Evolutionary conservation across 2,113 vertebrate species (phyloP).

Genomic region (Periophthalmus modestus): DNA sequence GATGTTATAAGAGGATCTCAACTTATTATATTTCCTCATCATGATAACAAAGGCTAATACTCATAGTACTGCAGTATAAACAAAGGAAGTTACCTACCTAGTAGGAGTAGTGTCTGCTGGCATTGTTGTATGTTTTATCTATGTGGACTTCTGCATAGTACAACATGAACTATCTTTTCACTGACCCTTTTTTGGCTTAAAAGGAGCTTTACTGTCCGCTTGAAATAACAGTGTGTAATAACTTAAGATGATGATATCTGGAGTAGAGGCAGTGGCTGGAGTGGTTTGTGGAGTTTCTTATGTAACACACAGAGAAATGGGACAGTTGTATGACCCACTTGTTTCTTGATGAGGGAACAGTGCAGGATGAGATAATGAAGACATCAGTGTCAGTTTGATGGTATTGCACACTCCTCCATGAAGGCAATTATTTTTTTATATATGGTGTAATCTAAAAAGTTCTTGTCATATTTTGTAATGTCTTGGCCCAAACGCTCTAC

Average conservation of each 20-base stretch:
- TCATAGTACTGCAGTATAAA: not conserved
- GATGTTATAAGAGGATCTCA: not conserved
- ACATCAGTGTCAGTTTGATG: slow-evolving; percentile 14
- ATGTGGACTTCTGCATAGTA: slow-evolving; percentile 2
- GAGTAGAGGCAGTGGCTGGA: not conserved
- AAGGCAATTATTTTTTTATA: not conserved
- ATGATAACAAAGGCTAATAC: slow-evolving; percentile 20
- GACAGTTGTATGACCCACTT: slow-evolving; percentile 23
- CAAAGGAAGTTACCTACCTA: slow-evolving; percentile 14
- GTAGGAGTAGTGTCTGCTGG: not conserved
- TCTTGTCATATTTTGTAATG: not conserved
- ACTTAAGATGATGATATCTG: slow-evolving; percentile 16
- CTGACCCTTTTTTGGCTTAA: slow-evolving; percentile 38
- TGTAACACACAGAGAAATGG: slow-evolving; percentile 8
- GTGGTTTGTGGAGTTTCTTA: not conserved
- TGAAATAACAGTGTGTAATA: slow-evolving; percentile 19
- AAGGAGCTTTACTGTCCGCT: slow-evolving; percentile 29
- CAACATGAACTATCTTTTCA: slow-evolving; percentile 17
- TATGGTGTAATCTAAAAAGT: not conserved
- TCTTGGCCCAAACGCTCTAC: not conserved
- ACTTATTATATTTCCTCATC: slow-evolving; percentile 28
- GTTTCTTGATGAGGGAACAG: slow-evolving; percentile 15
- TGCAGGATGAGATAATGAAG: slow-evolving; percentile 22
- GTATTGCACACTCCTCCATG: not conserved
- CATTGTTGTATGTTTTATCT: not conserved